Evolutionary conservation across 35 echinoderm and acorn worm genomes (phyloP), one percentile per base, ranked within the genome.

Genomic region (Strongylocentrotus purpuratus): DNA sequence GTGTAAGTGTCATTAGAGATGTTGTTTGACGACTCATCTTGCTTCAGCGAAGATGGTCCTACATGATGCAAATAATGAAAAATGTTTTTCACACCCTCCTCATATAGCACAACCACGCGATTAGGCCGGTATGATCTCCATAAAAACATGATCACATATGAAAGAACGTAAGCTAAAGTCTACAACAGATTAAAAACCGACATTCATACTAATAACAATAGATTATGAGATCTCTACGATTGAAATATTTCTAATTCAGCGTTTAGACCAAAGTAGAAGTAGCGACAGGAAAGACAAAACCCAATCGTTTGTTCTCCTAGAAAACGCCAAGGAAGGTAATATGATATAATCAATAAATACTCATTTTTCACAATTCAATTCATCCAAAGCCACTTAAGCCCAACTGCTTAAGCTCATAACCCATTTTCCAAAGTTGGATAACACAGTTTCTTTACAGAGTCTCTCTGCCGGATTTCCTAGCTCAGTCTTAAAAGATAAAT

Each of bases 351-450:
- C 65, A 78, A 78, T 78, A 78, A 28, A 78, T 78, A 78, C 65
- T 78, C 65, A 78, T 78, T 78, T 78, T 78, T 78, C 65, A 78
- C 65, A n/a, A 78, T n/a, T 78, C 65, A 78, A 78, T 78, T n/a
- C 28, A 78, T 78, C 28, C 65, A 4, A n/a, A 78, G 65, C 65
- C 65, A 78, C 65, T 78, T 78, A 78, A 78, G 65, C 65, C 7
- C 65, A 22, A 7, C 65, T 78, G 65, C 65, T 78, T 78, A 78
- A 8, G 65, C 65, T 78, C 65, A 78, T 78, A 78, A 78, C 65
- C 65, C 65, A 78, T 78, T 78, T 59, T 78, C 65, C 65, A 78
- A 78, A 78, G 22, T 78, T 78, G 65, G 65, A 78, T 78, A 78
- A 78, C 65, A 78, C 65, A 78, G 20, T 78, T 78, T 78, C 65